Percentiles rank a stretch among this genome's conserved stretches.
phyloP scores from a whole-genome alignment of 2,888 invertebrate species.

The Tricholauxania praeusta region DNA sequence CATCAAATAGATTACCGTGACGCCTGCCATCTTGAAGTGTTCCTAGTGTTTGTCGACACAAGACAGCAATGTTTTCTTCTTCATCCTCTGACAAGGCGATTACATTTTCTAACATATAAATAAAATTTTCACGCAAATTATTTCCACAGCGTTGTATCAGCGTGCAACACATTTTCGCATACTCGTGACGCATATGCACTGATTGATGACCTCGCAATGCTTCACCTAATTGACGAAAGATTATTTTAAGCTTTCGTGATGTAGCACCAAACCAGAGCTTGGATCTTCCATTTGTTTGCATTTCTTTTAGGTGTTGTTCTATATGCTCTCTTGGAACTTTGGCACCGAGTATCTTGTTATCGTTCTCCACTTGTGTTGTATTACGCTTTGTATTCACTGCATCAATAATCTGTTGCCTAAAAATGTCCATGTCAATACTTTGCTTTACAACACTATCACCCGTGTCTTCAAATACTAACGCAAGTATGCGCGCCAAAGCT shows the following conservation, averaged over 20 bases:
- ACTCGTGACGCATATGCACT: constrained; percentile 73
- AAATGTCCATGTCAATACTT: constrained; percentile 52
- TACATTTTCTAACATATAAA: constrained; percentile 76
- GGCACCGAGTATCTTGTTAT: constrained; percentile 46
- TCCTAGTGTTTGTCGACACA: constrained; percentile 65
- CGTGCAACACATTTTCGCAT: constrained; percentile 72
- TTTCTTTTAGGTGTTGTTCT: constrained; percentile 51
- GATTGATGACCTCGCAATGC: constrained; percentile 74
- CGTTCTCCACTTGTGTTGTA: constrained; percentile 35
- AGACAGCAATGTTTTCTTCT: constrained; percentile 69
- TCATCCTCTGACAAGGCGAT: constrained; percentile 79
- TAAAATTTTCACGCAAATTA: constrained; percentile 74
- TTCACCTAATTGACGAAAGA: constrained; percentile 67
- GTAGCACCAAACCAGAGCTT: constrained; percentile 68
- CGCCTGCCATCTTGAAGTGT: constrained; percentile 61
- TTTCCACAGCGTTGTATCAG: constrained; percentile 74
- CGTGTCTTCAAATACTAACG: constrained; percentile 64
- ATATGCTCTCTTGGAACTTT: constrained; percentile 45
- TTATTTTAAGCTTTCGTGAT: constrained; percentile 57
- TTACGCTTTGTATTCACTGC: constrained; percentile 26
- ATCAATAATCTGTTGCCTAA: constrained; percentile 48
- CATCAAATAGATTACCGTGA: constrained; percentile 56
- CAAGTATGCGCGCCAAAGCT: constrained; percentile 60
- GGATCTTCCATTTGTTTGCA: constrained; percentile 56
- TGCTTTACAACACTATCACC: constrained; percentile 52